Base-by-base conservation (phyloP, 2,797 vertebrate genomes). In the Sardinella longiceps region DNA sequence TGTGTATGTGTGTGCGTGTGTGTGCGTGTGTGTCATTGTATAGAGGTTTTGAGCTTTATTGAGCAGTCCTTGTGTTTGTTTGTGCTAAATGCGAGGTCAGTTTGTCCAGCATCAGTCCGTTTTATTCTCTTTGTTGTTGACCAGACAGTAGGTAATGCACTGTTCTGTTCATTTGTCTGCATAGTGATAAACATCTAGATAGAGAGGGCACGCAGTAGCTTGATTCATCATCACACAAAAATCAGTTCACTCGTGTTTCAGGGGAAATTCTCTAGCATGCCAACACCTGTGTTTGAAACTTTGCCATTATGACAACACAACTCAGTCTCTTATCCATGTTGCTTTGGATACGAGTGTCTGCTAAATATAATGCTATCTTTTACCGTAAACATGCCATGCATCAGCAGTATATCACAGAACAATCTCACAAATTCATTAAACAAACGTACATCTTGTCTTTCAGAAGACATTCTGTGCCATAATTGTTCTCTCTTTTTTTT, bases 401-500 rank as follows among this genome's bases (percentile, higher is more conserved):
- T 74, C 30, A 33, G 66, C 66, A 74, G 66, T 74, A 74, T 74
- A 74, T 37, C 30, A 37, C 33, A 74, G 66, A 37, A 74, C 80
- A 83, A 43, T 20, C 46, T 33, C 39, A 20, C 15, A 81, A 60
- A 46, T 25, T 20, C 80, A 85, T 25, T 43, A 50, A 30, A 25
- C 84, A 89, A 91, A 91, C 87, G 89, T 91, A 92, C 37, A 70
- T n/a, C n/a, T n/a, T 58, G 11, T 77, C 33, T 23, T 20, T 77
- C 37, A 77, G 70, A 6, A 33, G 33, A 77, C 39, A 20, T 83
- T 84, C 66, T 89, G 87, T 90, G 88, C 84, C 91, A 89, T 90
- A 93, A 91, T 94, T 93, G 51, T 53, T 14, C n/a, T n/a, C n/a
- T 53, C 51, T 92, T 9, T 77, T 77, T 37, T 14, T 23, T 6